Percentiles rank a stretch among this genome's conserved stretches.
Conservation (phyloP, 2,888 invertebrate genomes). For the Drosophila pegasa region DNA sequence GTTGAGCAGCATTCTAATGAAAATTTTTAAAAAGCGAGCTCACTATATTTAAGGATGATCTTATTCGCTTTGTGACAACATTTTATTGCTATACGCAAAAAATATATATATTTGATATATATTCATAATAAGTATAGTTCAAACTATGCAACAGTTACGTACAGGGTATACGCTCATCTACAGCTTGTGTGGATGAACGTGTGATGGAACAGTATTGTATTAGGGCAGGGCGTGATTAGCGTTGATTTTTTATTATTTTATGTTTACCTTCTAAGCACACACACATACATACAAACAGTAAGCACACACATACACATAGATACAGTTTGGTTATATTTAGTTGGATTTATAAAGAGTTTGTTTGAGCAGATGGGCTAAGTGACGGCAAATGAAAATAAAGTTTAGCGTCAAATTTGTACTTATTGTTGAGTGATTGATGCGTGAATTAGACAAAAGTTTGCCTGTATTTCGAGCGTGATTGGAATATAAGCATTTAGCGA, state of each 20-base stretch:
- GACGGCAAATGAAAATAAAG: slow-evolving; percentile 55
- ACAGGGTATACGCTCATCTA: slow-evolving; percentile 3
- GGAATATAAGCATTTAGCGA: slow-evolving; percentile 41
- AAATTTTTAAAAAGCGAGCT: neutral
- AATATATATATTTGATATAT: too few species aligned
- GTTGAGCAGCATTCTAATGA: too few species aligned
- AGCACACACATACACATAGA: slow-evolving; percentile 22
- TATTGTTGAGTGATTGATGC: slow-evolving; percentile 61
- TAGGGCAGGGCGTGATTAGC: slow-evolving; percentile 21
- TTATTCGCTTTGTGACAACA: too few species aligned
- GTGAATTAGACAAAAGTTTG: slow-evolving; percentile 57
- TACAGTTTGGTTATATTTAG: slow-evolving; percentile 15
- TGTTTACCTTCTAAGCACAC: slow-evolving; percentile 14
- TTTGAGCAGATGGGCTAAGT: slow-evolving; percentile 35
- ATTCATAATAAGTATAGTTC: too few species aligned
- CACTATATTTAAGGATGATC: too few species aligned
- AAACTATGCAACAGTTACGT: neutral
- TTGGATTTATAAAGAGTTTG: slow-evolving; percentile 9
- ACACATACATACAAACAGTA: slow-evolving; percentile 17
- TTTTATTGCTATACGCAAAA: too few species aligned
- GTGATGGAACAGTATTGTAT: slow-evolving; percentile 31
- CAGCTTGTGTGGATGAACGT: slow-evolving; percentile 26
- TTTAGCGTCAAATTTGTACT: slow-evolving; percentile 51
- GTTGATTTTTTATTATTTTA: slow-evolving; percentile 10
- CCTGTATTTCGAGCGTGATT: slow-evolving; percentile 50